These are phyloP conservation scores for Pygocentrus nattereri DNA, from an alignment of 2,797 vertebrate genomes.

Conservation along the genomic window DNA sequence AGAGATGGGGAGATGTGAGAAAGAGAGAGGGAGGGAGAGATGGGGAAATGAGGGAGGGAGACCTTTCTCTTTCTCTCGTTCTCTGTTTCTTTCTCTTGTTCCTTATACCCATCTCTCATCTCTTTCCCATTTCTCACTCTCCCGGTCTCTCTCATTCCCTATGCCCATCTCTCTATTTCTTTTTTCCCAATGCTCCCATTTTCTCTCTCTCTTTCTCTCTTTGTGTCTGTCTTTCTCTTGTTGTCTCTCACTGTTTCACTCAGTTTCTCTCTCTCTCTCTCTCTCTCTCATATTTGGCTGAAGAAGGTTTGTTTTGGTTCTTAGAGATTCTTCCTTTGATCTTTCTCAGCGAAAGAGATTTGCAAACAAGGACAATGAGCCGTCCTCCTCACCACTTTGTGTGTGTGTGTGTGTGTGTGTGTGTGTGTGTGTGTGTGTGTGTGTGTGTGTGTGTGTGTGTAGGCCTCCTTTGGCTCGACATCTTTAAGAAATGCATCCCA, in stretches of 20 bases:
- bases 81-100: too few relatives aligned
- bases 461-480: background rate
- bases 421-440: too few relatives aligned
- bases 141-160: background rate
- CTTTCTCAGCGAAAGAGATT: conserved; percentile 7
- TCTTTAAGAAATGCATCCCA: conserved; percentile 9
- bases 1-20: too few relatives aligned
- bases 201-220: background rate
- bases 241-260: too few relatives aligned
- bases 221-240: background rate
- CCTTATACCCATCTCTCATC: too few relatives aligned
- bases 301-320: background rate
- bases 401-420: conserved; percentile 28
- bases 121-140: too few relatives aligned
- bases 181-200: background rate
- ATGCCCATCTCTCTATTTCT: background rate
- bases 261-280: background rate
- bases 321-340: background rate
- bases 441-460: conserved; percentile 17
- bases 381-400: background rate
- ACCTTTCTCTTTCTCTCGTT: too few relatives aligned
- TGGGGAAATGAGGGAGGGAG: too few relatives aligned
- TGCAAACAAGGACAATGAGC: conserved; percentile 17
- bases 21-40: too few relatives aligned
- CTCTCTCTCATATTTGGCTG: background rate